Conservation (phyloP, 2,888 invertebrate genomes). For the Carpatolechia fugitivella region DNA sequence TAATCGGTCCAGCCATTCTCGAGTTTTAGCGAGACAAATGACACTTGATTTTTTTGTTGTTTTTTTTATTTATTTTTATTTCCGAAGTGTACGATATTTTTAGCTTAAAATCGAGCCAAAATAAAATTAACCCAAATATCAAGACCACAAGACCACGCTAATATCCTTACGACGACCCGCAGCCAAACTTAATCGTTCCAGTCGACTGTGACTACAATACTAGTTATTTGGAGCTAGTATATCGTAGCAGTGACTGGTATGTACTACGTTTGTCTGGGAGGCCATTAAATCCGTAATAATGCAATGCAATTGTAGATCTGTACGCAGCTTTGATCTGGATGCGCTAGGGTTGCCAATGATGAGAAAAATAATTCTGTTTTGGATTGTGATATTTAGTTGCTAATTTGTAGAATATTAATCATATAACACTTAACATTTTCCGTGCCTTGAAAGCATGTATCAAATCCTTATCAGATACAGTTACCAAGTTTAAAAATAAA, state of each 20-base stretch:
- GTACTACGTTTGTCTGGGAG: constrained; percentile 34
- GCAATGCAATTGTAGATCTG: constrained; percentile 36
- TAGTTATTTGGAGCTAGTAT: constrained; percentile 14
- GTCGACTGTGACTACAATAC: constrained; percentile 12
- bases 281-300: constrained; percentile 50
- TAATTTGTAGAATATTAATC: too few relatives aligned
- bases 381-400: too few relatives aligned
- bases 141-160: not conserved
- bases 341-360: constrained; percentile 31
- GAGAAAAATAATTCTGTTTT: not conserved
- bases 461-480: too few relatives aligned
- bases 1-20: too few relatives aligned
- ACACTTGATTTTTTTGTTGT: too few relatives aligned
- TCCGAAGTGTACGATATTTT: too few relatives aligned
- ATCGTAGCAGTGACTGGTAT: constrained; percentile 29
- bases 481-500: too few relatives aligned
- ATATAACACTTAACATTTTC: too few relatives aligned
- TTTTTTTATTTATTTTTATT: too few relatives aligned
- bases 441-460: too few relatives aligned
- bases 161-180: not conserved
- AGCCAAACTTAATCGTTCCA: constrained; percentile 3
- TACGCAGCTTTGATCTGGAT: constrained; percentile 21
- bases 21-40: too few relatives aligned
- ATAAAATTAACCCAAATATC: not conserved
- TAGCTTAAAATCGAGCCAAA: not conserved